These are phyloP conservation scores for Pipa parva DNA, from an alignment of 2,113 vertebrate genomes.

Conservation along the genomic window DNA sequence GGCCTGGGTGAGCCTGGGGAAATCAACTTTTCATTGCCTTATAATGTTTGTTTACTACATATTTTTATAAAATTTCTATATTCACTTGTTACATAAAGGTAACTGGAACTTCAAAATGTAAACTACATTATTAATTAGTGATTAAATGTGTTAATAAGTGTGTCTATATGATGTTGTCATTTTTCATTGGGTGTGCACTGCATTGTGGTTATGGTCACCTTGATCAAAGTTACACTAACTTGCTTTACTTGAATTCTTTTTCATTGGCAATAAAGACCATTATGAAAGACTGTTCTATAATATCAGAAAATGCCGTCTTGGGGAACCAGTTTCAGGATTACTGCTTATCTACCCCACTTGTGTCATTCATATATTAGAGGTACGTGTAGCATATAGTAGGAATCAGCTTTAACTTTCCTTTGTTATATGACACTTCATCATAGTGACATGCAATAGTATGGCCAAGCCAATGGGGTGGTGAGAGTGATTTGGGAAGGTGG, in stretches of 20 bases:
- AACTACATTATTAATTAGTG: too few relatives aligned
- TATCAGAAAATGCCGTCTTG: constrained; percentile 20
- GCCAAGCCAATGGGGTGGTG: too few relatives aligned
- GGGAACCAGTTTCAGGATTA: constrained; percentile 55
- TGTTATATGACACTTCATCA: background rate
- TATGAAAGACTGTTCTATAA: constrained; percentile 51
- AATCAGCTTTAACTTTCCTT: too few relatives aligned
- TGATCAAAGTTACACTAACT: background rate
- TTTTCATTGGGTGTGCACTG: background rate
- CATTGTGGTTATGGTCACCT: background rate
- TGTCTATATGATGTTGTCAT: background rate
- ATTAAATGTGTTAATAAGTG: too few relatives aligned
- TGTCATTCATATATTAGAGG: constrained; percentile 58
- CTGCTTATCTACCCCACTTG: constrained; percentile 52
- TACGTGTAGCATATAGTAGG: background rate
- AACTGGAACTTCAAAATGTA: too few relatives aligned
- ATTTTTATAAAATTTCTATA: too few relatives aligned
- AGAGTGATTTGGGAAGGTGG: background rate
- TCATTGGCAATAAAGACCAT: constrained; percentile 47
- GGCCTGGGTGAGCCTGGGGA: too few relatives aligned
- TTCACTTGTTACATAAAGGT: too few relatives aligned
- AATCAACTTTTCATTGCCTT: too few relatives aligned
- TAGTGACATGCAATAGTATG: too few relatives aligned
- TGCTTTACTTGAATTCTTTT: background rate
- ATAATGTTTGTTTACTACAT: too few relatives aligned